Evolutionary conservation across 2,113 vertebrate species (phyloP), one percentile per base, ranked within the genome.

Genomic region (Cyprinodon brontotheroides): DNA sequence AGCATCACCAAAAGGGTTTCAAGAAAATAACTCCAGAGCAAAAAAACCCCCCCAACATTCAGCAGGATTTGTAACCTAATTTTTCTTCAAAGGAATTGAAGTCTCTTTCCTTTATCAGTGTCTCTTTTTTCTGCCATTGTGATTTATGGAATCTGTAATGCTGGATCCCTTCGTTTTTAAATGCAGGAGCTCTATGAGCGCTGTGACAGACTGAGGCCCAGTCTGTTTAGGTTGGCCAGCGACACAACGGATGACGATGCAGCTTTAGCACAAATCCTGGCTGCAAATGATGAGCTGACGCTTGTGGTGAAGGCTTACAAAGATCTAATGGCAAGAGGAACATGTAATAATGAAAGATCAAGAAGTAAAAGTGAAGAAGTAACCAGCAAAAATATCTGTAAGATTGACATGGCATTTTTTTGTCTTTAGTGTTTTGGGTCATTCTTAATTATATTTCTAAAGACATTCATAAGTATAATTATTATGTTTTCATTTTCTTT

Each of bases 211-310:
- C 93, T 97, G 79, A 91, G 95, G 78, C 95, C 95, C 0, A 94
- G 92, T 50, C 93, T 98, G 3, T 98, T 97, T 79, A 95, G 96
- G 45, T 90, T 98, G 43, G 96, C 97, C 20, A 96, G 94, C 0
- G 96, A 96, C 73, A 95, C 95, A 0, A 87, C 85, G 0, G 94
- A 96, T 0, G 94, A 98, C 0, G 95, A 97, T 0, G 90, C 87
- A 0, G 95, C 94, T 0, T 90, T 98, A 3, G 94, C 91, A 0
- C 94, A 95, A 79, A 91, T 98, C 69, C 94, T 98, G 69, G 93
- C 94, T 43, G 96, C 96, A 57, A 96, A 91, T 0, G 97, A 98
- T 41, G 86, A 95, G 29, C 94, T 98, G 17, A 93, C 92, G 0
- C 79, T 81, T 2, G 92, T 22, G 0, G 91, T 98, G 0, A 92